Base-by-base conservation (phyloP, 2,113 vertebrate species). In the Platysternon megacephalum region DNA sequence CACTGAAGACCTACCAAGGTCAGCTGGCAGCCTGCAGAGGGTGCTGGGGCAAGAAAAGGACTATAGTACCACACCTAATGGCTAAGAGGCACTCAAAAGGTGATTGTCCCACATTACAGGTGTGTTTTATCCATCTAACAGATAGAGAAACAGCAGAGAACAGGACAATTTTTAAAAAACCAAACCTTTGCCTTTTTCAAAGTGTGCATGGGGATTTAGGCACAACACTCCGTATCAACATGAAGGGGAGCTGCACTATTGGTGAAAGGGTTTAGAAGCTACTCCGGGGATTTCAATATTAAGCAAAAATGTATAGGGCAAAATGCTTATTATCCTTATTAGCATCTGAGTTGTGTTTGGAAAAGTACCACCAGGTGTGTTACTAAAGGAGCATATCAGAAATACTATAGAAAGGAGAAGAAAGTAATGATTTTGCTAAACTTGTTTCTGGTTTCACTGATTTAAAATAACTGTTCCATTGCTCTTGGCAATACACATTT, bases 41-140 rank as follows among this genome's bases (percentile, higher is more conserved):
- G 5, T 58, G 28, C 12, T 58, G 56, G 5, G 11, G 28, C 56
- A 29, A 32, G 28, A 58, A 58, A 58, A 58, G 56, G 11, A 32
- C 28, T 13, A 32, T 28, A 14, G 28, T 5, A 13, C 28, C 11
- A 13, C 2, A 29, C 12, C 12, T 12, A 14, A 28, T 58, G 11
- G 28, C 28, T 7, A 58, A 28, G 56, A 58, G 28, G 12, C 11
- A 58, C 56, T 58, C 28, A 29, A 12, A 32, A 29, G 56, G 5
- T 32, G 56, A 58, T 12, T 32, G 28, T 29, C 12, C 28, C 56
- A 58, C 28, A 58, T 58, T 58, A 58, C 28, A 58, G 28, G 6
- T 39, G 92, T 93, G 44, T 92, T 97, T 95, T 94, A 85, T 96
- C 95, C 39, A 58, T 95, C 10, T 85, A 56, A 56, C 86, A 2